A percentile compares a stretch with the other conserved stretches of the same genome.
Evolutionary conservation across 2,888 invertebrate species (phyloP).

Genomic region (Pemphredon lugubris): DNA sequence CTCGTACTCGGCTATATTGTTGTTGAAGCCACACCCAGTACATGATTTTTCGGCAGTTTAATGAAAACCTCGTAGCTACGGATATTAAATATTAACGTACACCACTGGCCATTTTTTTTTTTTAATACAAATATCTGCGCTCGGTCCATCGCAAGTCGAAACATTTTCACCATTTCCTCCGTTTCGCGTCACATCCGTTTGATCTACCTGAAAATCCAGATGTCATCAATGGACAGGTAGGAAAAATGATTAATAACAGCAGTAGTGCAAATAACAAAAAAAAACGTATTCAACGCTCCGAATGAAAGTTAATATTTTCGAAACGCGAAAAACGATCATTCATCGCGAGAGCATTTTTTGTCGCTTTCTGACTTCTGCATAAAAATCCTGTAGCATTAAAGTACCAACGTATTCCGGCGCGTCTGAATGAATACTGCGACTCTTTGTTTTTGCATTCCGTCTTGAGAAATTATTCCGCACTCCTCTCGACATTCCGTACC

Average conservation of each 20-base stretch:
- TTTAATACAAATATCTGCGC: slow-evolving; percentile 21
- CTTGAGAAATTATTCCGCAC: not conserved
- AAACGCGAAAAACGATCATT: not conserved
- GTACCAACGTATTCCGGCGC: slow-evolving; percentile 16
- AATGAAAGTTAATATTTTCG: too few species aligned
- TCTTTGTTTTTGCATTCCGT: not conserved
- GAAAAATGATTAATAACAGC: too few species aligned
- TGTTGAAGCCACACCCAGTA: too few species aligned
- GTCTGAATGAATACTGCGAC: slow-evolving; percentile 24
- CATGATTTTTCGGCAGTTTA: too few species aligned
- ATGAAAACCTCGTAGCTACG: too few species aligned
- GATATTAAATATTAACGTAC: slow-evolving; percentile 20
- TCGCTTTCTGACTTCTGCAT: too few species aligned
- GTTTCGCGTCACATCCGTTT: too few species aligned
- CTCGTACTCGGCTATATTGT: too few species aligned
- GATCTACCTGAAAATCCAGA: too few species aligned
- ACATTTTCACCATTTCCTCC: not conserved
- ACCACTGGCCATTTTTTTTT: not conserved
- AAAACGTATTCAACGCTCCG: too few species aligned
- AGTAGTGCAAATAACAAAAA: too few species aligned
- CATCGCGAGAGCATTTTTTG: slow-evolving; percentile 7
- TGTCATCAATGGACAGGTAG: too few species aligned
- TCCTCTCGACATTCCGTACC: not conserved
- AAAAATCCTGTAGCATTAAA: slow-evolving; percentile 18
- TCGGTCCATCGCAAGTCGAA: not conserved